phyloP scores from a whole-genome alignment of 2,113 vertebrate genomes.

The Hyaena hyaena region DNA sequence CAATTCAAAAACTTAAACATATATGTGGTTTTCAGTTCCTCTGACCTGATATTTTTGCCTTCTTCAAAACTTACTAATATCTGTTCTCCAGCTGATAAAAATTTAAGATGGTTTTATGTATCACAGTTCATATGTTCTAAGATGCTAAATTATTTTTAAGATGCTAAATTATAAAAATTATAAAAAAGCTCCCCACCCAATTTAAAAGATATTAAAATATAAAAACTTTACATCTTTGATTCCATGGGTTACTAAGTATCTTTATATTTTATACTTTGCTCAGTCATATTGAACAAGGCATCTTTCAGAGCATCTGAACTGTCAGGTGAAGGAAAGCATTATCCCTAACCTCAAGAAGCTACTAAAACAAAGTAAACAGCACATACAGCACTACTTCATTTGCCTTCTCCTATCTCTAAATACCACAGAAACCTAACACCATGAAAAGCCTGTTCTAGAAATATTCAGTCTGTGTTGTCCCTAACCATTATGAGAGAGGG shows the following conservation, averaged over 20 bases:
- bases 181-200: too few relatives aligned
- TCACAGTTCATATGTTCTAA: not conserved
- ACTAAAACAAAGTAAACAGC: not conserved
- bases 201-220: constrained; percentile 21
- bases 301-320: not conserved
- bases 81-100: not conserved
- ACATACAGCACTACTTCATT: not conserved
- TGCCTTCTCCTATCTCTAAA: not conserved
- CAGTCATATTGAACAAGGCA: not conserved
- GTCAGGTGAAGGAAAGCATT: not conserved
- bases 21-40: not conserved
- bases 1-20: constrained; percentile 23
- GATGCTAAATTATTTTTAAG: not conserved
- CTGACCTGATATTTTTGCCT: not conserved
- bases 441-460: not conserved
- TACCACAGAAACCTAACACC: not conserved
- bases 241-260: not conserved
- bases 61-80: not conserved
- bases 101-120: not conserved
- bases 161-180: not conserved
- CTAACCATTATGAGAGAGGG: not conserved
- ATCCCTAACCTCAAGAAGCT: not conserved
- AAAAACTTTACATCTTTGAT: not conserved
- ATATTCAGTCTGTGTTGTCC: not conserved
- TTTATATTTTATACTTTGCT: not conserved